Base-by-base conservation (phyloP, 2,797 vertebrate genomes). In the Aselliscus stoliczkanus region DNA sequence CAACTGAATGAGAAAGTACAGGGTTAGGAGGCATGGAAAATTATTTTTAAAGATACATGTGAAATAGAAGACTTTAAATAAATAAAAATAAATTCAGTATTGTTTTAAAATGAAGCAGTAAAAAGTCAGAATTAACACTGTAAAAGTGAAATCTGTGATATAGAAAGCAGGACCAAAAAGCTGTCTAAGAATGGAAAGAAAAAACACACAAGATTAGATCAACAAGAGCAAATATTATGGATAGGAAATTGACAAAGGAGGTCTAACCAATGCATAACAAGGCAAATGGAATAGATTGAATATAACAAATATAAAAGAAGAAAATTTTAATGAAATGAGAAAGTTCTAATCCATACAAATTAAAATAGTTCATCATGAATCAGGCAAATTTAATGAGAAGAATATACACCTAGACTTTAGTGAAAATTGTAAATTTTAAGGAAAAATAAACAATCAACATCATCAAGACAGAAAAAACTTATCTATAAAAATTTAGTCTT, bases 401-500 rank as follows among this genome's bases (percentile, higher is more conserved):
- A 92, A 89, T 87, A 79, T 21, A 84, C 85, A 85, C 3, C 27
- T 62, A 70, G 20, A 72, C 18, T 56, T 90, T 62, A 18, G 10
- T 80, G 13, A 92, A 90, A 94, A 87, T 83, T 42, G 62, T 76
- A 70, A 23, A 15, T 56, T 91, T 82, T 83, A 92, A 79, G 47
- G 4, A 80, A 86, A 72, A 96, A 56, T 44, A 69, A 75, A 76
- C 4, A 82, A 75, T 31, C 25, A 83, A 82, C 70, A 86, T 82
- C 4, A 67, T 54, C 83, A 72, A 86, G 29, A 58, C 1, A 84
- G 44, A 77, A 84, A 92, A 75, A 50, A 31, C 17, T 54, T 82
- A 52, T 3, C 8, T 83, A 64, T 73, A 65, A 90, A 95, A 93
- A 37, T 44, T 67, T 54, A 72, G 31, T 52, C 11, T 34, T 85